These are phyloP conservation scores for Pseudopipra pipra DNA, from an alignment of 2,113 vertebrate species.

Conservation along the genomic window DNA sequence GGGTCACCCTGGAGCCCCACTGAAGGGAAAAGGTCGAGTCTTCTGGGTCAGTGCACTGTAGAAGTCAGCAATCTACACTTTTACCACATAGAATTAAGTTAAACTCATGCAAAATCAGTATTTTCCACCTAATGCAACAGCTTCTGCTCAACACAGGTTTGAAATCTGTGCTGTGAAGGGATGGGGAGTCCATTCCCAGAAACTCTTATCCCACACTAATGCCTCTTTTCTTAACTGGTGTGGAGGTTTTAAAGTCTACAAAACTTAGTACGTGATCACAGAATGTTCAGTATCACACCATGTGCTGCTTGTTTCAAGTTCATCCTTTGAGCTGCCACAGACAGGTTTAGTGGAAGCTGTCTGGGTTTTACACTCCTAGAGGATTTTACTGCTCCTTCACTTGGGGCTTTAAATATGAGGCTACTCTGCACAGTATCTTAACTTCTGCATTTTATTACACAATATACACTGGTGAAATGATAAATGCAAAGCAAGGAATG, in stretches of 20 bases:
- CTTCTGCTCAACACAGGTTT: neutral
- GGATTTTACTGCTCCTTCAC: constrained; percentile 7
- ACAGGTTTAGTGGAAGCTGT: neutral
- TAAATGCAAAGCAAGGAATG: neutral
- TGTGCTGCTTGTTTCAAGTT: neutral
- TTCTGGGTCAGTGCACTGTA: neutral
- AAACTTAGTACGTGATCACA: neutral
- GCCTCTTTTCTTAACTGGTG: neutral
- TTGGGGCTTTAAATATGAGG: neutral
- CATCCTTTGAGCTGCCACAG: neutral
- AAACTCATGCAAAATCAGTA: neutral
- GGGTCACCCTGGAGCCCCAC: neutral
- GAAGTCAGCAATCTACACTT: neutral
- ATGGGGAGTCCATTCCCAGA: neutral
- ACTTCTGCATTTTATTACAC: neutral
- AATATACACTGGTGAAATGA: neutral
- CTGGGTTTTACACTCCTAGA: neutral
- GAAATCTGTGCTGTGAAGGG: neutral
- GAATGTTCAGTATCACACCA: neutral
- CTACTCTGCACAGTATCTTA: neutral
- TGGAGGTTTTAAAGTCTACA: neutral
- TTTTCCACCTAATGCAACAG: neutral
- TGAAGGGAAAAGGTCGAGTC: neutral
- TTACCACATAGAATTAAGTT: neutral
- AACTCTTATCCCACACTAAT: neutral